A percentile compares a stretch with the other conserved stretches of the same genome.
phyloP scores from a whole-genome alignment of 2,797 vertebrate genomes.

The Platyrinchus mystaceus region DNA sequence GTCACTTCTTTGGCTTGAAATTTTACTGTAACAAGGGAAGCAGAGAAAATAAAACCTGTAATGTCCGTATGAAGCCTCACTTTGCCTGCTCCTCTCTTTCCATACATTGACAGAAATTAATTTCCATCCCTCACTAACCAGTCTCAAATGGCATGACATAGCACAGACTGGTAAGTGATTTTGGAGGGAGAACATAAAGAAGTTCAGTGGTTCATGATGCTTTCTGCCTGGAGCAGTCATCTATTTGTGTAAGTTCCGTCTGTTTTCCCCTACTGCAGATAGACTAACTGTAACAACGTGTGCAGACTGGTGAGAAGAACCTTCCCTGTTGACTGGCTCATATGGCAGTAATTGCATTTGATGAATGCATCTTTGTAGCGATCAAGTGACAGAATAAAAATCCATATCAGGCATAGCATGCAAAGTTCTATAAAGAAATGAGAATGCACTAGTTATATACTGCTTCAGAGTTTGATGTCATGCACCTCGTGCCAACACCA shows the following conservation, averaged over 20 bases:
- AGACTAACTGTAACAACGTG: background rate
- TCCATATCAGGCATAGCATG: background rate
- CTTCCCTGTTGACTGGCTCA: background rate
- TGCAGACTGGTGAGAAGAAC: background rate
- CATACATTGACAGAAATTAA: fast-evolving
- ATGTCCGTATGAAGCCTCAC: background rate
- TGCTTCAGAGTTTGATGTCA: background rate
- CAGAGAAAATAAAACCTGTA: background rate
- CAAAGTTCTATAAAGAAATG: background rate
- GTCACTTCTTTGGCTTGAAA: slow-evolving; percentile 17
- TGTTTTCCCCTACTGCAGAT: background rate
- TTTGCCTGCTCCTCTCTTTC: background rate
- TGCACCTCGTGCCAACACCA: background rate
- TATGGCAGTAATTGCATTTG: background rate
- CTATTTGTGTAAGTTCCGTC: background rate
- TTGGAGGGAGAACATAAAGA: background rate
- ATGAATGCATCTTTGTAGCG: background rate
- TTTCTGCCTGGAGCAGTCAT: background rate
- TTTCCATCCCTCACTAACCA: background rate
- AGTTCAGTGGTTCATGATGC: background rate
- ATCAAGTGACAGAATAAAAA: slow-evolving; percentile 17
- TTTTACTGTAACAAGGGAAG: background rate
- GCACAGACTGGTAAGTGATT: background rate
- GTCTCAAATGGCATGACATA: background rate
- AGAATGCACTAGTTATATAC: background rate